Percentiles rank a stretch among this genome's conserved stretches.
phyloP scores from a whole-genome alignment of 2,113 vertebrate species.

The Illadopsis cleaveri region DNA sequence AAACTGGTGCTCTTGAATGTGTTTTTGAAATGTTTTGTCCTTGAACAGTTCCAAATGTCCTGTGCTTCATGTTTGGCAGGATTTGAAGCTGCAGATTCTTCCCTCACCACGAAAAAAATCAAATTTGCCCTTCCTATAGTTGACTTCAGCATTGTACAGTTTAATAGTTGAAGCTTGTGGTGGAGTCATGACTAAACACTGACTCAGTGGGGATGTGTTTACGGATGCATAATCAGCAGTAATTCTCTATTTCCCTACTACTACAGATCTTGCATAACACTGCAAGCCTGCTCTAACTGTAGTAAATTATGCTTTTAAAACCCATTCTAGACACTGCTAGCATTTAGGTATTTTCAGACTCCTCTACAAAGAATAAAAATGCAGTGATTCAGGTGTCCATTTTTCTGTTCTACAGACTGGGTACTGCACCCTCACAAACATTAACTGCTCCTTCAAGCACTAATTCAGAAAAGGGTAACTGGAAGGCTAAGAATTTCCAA shows the following conservation, averaged over 20 bases:
- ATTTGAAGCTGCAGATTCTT: background rate
- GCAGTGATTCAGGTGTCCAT: background rate
- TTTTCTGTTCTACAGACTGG: background rate
- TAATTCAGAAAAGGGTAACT: background rate
- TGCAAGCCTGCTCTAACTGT: background rate
- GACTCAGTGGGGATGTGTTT: slow-evolving; percentile 21
- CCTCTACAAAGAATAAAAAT: background rate
- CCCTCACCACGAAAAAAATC: background rate
- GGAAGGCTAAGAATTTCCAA: background rate
- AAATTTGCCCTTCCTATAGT: background rate
- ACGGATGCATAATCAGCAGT: slow-evolving; percentile 35
- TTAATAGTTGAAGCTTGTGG: background rate
- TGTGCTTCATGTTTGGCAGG: background rate
- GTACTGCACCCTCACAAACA: background rate
- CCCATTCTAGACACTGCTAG: background rate
- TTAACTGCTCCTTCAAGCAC: background rate
- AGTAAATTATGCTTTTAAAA: background rate
- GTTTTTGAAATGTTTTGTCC: background rate
- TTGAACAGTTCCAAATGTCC: background rate
- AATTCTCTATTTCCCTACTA: slow-evolving; percentile 3
- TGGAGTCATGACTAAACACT: slow-evolving; percentile 35
- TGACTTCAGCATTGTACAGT: background rate
- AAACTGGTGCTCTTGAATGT: background rate
- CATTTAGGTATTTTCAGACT: background rate
- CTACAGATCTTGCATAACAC: background rate